Evolutionary conservation across 2,888 invertebrate species (phyloP).

Genomic region (Oscheius sp.): DNA sequence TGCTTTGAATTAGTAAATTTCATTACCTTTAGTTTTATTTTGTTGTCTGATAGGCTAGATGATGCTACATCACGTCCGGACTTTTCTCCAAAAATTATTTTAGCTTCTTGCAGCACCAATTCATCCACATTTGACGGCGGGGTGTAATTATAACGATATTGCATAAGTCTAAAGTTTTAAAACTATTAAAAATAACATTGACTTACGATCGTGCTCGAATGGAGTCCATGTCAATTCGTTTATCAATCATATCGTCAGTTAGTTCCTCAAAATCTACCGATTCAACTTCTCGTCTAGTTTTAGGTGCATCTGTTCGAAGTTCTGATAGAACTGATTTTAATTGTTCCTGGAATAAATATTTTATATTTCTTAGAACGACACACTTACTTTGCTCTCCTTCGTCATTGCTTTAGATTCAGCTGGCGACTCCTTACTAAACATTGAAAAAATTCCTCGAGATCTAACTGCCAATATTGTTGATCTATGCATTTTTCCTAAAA

Average conservation of each 20-base stretch:
- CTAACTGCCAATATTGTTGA: slow-evolving; percentile 11
- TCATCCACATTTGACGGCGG: slow-evolving; percentile 37
- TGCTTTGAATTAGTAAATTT: too few relatives aligned
- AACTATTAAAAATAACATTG: neutral
- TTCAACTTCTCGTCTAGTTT: neutral
- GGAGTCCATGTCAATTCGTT: slow-evolving; percentile 52
- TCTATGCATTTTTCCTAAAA: slow-evolving; percentile 1
- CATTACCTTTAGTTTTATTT: slow-evolving; percentile 22
- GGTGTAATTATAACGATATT: slow-evolving; percentile 46
- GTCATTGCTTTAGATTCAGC: neutral
- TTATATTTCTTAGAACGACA: neutral
- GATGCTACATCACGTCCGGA: neutral
- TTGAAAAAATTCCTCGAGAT: slow-evolving; percentile 14
- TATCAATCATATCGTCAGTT: slow-evolving; percentile 36
- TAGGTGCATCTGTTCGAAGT: slow-evolving; percentile 26
- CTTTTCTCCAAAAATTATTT: slow-evolving; percentile 4
- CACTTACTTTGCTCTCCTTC: neutral
- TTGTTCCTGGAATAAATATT: slow-evolving; percentile 7
- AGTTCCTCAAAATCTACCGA: slow-evolving; percentile 35
- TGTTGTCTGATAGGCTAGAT: neutral
- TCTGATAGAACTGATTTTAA: slow-evolving; percentile 6
- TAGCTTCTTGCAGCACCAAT: slow-evolving; percentile 31
- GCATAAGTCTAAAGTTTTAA: slow-evolving; percentile 39
- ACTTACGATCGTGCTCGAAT: slow-evolving; percentile 63
- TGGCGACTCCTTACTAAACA: slow-evolving; percentile 1